phyloP scores from a whole-genome alignment of 2,113 vertebrate genomes.

The Odocoileus hemionus region DNA sequence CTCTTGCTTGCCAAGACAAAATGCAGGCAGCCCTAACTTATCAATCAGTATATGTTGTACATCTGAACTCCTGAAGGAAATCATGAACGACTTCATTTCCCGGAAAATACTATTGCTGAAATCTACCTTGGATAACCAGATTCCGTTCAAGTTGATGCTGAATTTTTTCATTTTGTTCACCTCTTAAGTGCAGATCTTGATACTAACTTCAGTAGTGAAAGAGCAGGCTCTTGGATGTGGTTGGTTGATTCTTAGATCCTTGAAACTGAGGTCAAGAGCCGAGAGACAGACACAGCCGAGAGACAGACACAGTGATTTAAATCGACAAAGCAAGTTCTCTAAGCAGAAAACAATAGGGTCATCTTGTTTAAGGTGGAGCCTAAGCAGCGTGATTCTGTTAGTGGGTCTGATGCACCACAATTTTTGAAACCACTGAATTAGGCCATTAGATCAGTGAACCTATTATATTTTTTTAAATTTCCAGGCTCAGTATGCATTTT shows the following conservation, averaged over 20 bases:
- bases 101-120: not conserved
- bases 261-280: not conserved
- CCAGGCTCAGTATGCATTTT: not conserved
- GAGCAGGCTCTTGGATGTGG: not conserved
- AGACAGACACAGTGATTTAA: not conserved
- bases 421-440: not conserved
- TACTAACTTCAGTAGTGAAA: not conserved
- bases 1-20: constrained; percentile 8
- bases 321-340: not conserved
- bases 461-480: not conserved
- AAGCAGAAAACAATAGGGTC: not conserved
- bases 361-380: not conserved
- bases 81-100: not conserved
- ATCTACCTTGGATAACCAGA: not conserved
- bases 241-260: not conserved
- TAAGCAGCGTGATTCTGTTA: not conserved
- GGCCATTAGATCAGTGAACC: not conserved
- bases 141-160: not conserved
- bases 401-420: not conserved
- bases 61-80: not conserved
- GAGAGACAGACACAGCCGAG: not conserved
- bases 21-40: not conserved
- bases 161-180: not conserved
- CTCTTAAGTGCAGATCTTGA: not conserved
- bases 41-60: not conserved